These are phyloP conservation scores for Entomyzon cyanotis DNA, from an alignment of 2,113 vertebrate genomes.

Conservation along the genomic window DNA sequence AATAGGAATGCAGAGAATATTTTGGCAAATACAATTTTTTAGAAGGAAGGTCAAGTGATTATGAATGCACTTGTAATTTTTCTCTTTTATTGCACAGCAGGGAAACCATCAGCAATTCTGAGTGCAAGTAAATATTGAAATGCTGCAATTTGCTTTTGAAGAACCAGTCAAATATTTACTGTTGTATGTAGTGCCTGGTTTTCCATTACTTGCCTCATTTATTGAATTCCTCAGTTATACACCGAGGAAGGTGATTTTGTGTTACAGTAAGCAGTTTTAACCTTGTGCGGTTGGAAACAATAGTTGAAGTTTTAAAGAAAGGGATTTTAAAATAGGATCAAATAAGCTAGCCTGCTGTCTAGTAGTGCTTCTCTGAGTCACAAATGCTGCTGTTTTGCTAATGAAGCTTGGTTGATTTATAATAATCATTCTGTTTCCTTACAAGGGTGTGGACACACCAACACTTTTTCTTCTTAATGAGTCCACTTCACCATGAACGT, in stretches of 20 bases:
- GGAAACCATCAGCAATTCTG: slow-evolving; percentile 37
- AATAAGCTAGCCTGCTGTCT: not conserved
- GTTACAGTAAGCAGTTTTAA: slow-evolving; percentile 9
- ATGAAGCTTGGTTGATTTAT: slow-evolving; percentile 2
- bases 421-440: slow-evolving; percentile 8
- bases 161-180: slow-evolving; percentile 66
- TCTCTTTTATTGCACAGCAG: slow-evolving; percentile 31
- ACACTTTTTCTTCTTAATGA: slow-evolving; percentile 7
- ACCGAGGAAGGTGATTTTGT: not conserved
- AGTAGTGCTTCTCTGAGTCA: not conserved
- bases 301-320: slow-evolving; percentile 1
- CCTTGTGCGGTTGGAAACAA: not conserved
- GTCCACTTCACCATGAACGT: slow-evolving; percentile 8
- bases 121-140: slow-evolving; percentile 68
- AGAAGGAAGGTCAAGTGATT: slow-evolving; percentile 39
- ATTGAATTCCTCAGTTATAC: not conserved
- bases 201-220: slow-evolving; percentile 48
- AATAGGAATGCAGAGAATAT: not conserved
- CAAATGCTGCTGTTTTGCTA: not conserved
- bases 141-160: slow-evolving; percentile 41
- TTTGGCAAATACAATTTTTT: slow-evolving; percentile 45
- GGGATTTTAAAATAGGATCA: not conserved
- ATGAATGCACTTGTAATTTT: slow-evolving; percentile 21
- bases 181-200: not conserved
- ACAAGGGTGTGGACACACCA: not conserved